A percentile compares a stretch with the other conserved stretches of the same genome.
These are phyloP conservation scores for Cariama cristata DNA, from an alignment of 2,113 vertebrate genomes.

Conservation along the genomic window DNA sequence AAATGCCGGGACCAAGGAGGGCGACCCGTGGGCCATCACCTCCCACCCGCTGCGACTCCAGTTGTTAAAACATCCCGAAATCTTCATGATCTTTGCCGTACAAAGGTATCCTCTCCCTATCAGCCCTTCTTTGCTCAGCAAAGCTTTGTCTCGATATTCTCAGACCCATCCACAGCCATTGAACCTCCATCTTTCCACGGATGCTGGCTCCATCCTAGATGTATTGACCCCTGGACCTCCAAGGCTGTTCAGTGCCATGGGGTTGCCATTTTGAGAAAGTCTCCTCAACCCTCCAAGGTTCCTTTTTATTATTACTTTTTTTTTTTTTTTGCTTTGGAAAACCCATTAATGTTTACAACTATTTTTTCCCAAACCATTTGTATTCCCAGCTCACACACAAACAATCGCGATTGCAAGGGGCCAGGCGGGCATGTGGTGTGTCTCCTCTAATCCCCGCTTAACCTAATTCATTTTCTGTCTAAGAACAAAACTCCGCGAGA, in stretches of 20 bases:
- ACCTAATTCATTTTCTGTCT: conserved; percentile 58
- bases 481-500: conserved; percentile 39
- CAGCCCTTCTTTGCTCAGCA: neutral
- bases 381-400: neutral
- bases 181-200: neutral
- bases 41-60: neutral
- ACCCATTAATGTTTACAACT: neutral
- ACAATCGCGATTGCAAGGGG: neutral
- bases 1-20: neutral
- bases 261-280: neutral
- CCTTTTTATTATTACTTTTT: neutral
- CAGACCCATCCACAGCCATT: neutral
- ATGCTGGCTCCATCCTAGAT: neutral
- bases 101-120: neutral
- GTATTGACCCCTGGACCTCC: neutral
- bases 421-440: neutral
- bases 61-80: neutral
- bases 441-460: conserved; percentile 41
- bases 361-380: neutral
- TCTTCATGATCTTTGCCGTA: neutral
- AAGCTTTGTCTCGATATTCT: neutral
- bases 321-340: neutral
- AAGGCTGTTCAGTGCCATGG: neutral
- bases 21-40: fast-evolving
- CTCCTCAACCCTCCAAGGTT: neutral